A percentile compares a stretch with the other conserved stretches of the same genome.
Conservation (phyloP, 2,888 invertebrate genomes). For the Ypsolopha sequella region DNA sequence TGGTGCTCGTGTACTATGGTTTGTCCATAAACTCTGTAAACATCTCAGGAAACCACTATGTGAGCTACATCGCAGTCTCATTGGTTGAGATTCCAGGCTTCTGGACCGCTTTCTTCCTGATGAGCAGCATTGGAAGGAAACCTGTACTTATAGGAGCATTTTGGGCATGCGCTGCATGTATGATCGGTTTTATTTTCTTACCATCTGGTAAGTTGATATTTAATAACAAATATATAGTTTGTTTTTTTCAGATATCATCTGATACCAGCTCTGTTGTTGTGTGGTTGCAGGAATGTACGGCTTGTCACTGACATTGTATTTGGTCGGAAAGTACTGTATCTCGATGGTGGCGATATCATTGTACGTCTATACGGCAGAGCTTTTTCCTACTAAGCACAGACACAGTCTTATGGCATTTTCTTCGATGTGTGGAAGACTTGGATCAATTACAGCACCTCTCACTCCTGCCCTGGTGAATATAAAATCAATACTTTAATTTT, state of each 20-base stretch:
- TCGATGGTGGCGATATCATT: slow-evolving; percentile 75
- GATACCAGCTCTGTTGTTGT: not conserved
- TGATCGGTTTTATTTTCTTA: slow-evolving; percentile 71
- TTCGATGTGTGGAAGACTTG: slow-evolving; percentile 76
- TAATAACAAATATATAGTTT: not conserved
- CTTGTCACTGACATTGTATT: slow-evolving; percentile 62
- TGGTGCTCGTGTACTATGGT: slow-evolving; percentile 76
- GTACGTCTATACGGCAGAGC: slow-evolving; percentile 76
- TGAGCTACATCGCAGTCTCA: slow-evolving; percentile 73
- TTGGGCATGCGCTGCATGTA: slow-evolving; percentile 73
- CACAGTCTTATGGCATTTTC: slow-evolving; percentile 76
- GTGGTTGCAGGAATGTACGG: not conserved
- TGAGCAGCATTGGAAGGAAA: slow-evolving; percentile 72
- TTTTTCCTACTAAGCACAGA: slow-evolving; percentile 75
- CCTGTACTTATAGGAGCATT: slow-evolving; percentile 69
- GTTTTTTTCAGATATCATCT: too few relatives aligned
- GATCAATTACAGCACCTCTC: slow-evolving; percentile 76
- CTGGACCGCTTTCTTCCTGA: slow-evolving; percentile 68
- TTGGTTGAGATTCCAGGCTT: slow-evolving; percentile 78
- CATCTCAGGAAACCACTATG: slow-evolving; percentile 73
- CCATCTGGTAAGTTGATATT: slow-evolving; percentile 49
- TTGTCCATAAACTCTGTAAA: slow-evolving; percentile 75
- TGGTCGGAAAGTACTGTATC: slow-evolving; percentile 76
- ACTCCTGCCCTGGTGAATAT: slow-evolving; percentile 73
- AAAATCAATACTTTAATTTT: too few relatives aligned